These are phyloP conservation scores for Noctua janthe DNA, from an alignment of 2,888 invertebrate species.

Conservation along the genomic window DNA sequence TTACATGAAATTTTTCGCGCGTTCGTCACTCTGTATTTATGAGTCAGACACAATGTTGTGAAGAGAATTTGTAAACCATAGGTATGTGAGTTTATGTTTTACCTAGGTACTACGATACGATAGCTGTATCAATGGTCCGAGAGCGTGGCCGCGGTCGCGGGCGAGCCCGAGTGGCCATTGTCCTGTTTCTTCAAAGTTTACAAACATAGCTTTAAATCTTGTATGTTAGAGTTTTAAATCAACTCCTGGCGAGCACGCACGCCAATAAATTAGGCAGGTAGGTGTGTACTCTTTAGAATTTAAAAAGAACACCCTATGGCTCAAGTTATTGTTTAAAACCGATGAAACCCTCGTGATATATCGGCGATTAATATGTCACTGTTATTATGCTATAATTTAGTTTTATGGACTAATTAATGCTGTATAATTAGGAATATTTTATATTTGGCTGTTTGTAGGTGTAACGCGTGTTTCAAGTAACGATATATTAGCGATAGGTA, in stretches of 20 bases:
- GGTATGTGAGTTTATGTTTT: slow-evolving; percentile 27
- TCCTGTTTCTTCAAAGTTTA: slow-evolving; percentile 62
- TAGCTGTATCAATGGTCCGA: slow-evolving; percentile 40
- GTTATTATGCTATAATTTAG: slow-evolving; percentile 70
- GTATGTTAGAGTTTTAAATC: slow-evolving; percentile 70
- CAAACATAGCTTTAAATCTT: slow-evolving; percentile 72
- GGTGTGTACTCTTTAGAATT: slow-evolving; percentile 62
- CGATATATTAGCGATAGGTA: slow-evolving; percentile 46
- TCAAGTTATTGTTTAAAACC: slow-evolving; percentile 70
- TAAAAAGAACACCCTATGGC: slow-evolving; percentile 58
- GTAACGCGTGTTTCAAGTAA: slow-evolving; percentile 33
- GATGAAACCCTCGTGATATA: slow-evolving; percentile 59
- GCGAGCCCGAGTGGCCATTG: slow-evolving; percentile 44
- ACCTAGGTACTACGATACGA: slow-evolving; percentile 36
- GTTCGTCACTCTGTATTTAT: slow-evolving; percentile 49
- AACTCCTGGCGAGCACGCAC: slow-evolving; percentile 67
- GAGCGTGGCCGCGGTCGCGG: slow-evolving; percentile 29
- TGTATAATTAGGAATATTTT: slow-evolving; percentile 70
- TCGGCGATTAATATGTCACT: slow-evolving; percentile 71
- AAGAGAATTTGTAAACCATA: slow-evolving; percentile 38
- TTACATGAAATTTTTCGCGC: slow-evolving; percentile 51
- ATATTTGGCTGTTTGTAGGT: slow-evolving; percentile 48
- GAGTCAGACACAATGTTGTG: slow-evolving; percentile 50
- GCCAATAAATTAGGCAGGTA: slow-evolving; percentile 74
- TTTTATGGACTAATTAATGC: slow-evolving; percentile 74